Base-by-base conservation (phyloP, 2,797 vertebrate species). In the Channa striata region DNA sequence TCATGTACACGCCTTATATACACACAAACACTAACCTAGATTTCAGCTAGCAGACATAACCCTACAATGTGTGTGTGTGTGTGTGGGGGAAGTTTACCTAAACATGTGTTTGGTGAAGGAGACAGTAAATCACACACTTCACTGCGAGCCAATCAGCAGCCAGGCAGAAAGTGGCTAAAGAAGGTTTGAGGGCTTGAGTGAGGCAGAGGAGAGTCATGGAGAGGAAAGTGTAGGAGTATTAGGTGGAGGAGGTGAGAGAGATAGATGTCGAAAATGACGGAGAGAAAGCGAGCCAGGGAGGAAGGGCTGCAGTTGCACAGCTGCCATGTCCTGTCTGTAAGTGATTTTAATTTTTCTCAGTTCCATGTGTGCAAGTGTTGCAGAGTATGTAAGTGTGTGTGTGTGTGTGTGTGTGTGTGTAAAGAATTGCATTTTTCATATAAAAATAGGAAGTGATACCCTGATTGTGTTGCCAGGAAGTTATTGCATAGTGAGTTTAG, bases 101-200 rank as follows among this genome's bases (percentile, higher is more conserved):
- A 89, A 88, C 90, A 90, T 92, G 83, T 92, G 91, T 84, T 89
- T 62, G 56, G 72, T 76, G 71, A 87, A 72, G 85, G 72, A 88
- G 74, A 64, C 77, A 53, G 74, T 90, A 89, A 91, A 90, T 92
- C 91, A 90, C 82, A 85, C 73, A 85, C 74, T 82, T 77, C 50
- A 49, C 47, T 13, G 57, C 61, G 14, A 76, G 68, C 92, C 89
- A 92, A 91, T 92, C 90, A 87, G 83, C 68, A 74, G 43, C 62
- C 68, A 80, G 71, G 33, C 8, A 59, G 42, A 75, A 6, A 30
- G 6, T 30, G 84, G 76, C 72, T 47, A 40, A 69, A 74, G 78
- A 49, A 33, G 66, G 63, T 72, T 81, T 20, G 48, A 80, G 74
- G 71, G 54, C 6, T 25, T 8, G 62, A 72, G 77, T 60, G 59